Conservation (phyloP, 1,140 invertebrate species). For the Oreohelix idahoensis region DNA sequence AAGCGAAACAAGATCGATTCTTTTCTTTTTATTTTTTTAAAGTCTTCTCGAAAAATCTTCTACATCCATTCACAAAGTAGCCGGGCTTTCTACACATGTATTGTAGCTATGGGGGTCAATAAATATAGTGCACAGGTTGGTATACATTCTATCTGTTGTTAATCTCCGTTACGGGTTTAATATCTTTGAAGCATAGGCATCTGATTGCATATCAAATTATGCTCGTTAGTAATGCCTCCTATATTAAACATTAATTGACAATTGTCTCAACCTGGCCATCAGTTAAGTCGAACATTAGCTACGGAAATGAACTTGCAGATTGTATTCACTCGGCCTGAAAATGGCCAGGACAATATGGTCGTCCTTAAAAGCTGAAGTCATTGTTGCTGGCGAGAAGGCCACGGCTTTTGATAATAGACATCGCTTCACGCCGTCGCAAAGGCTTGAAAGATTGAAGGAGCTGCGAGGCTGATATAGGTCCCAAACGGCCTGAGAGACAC, state of each 20-base stretch:
- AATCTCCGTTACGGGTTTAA: too few species aligned
- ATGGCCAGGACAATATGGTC: constrained; percentile 18
- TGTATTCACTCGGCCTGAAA: constrained; percentile 10
- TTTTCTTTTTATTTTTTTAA: too few species aligned
- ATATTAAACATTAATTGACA: neutral
- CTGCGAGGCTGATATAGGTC: neutral
- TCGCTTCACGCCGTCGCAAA: neutral
- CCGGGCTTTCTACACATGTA: too few species aligned
- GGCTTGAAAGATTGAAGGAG: neutral
- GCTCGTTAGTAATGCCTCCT: neutral
- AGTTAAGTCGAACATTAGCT: neutral
- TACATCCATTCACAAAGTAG: too few species aligned
- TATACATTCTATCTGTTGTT: too few species aligned
- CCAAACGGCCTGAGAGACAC: neutral
- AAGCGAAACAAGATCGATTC: too few species aligned
- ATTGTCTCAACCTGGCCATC: neutral
- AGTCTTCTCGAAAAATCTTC: too few species aligned
- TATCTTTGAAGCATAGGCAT: too few species aligned
- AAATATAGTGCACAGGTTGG: too few species aligned
- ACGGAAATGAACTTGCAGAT: constrained; percentile 22
- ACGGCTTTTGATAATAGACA: neutral
- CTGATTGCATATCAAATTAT: too few species aligned
- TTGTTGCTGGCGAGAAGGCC: neutral
- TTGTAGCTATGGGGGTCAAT: too few species aligned
- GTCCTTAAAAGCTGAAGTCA: neutral